phyloP scores from a whole-genome alignment of 2,113 vertebrate species.

The Gila orcuttii region DNA sequence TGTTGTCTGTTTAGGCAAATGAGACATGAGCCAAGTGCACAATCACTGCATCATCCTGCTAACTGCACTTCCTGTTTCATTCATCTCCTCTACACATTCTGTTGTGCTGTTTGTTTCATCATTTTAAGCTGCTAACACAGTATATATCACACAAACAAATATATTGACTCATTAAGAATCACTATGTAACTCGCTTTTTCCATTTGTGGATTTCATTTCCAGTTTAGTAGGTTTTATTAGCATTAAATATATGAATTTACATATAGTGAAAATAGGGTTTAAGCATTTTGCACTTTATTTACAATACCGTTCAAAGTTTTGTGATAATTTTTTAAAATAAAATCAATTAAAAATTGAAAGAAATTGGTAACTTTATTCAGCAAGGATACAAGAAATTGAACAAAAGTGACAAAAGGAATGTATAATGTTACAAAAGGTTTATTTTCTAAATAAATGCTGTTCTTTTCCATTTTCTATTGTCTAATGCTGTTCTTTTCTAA shows the following conservation, averaged over 20 bases:
- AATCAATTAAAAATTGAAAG: not conserved
- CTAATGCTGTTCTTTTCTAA: too few relatives aligned
- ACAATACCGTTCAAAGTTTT: not conserved
- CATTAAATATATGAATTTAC: not conserved
- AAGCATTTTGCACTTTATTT: not conserved
- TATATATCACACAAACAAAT: not conserved
- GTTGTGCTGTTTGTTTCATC: slow-evolving; percentile 8
- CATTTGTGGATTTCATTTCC: not conserved
- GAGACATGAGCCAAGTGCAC: slow-evolving; percentile 40
- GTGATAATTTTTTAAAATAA: too few relatives aligned
- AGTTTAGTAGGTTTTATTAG: not conserved
- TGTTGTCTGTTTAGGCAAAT: slow-evolving; percentile 50
- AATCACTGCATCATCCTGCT: slow-evolving; percentile 37
- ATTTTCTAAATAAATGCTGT: not conserved
- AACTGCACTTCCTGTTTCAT: not conserved
- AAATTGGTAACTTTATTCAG: not conserved
- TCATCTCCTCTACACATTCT: slow-evolving; percentile 10
- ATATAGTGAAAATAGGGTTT: not conserved
- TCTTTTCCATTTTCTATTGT: too few relatives aligned
- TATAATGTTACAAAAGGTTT: not conserved
- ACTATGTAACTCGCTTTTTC: not conserved
- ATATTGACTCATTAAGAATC: not conserved
- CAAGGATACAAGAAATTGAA: not conserved
- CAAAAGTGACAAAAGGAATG: not conserved
- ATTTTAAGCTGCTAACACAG: not conserved